Percentiles rank a stretch among this genome's conserved stretches.
phyloP scores from a whole-genome alignment of 2,797 vertebrate species.

The Periparus ater region DNA sequence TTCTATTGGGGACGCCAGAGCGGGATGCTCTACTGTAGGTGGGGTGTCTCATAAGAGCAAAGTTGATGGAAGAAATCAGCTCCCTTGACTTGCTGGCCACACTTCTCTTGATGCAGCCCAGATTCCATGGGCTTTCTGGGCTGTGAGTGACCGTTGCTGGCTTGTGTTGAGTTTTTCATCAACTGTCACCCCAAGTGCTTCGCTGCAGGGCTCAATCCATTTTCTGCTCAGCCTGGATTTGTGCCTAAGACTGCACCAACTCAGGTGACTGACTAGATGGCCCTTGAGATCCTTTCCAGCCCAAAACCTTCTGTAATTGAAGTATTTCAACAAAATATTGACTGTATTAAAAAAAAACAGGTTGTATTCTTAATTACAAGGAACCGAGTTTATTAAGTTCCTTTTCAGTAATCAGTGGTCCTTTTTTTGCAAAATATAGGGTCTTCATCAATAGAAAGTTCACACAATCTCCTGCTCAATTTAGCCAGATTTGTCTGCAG shows the following conservation, averaged over 20 bases:
- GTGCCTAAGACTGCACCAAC: not conserved
- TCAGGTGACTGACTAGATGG: not conserved
- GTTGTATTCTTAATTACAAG: not conserved
- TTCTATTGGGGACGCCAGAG: not conserved
- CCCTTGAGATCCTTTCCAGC: not conserved
- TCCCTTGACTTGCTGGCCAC: not conserved
- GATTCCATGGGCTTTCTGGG: rapidly evolving
- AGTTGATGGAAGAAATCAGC: not conserved
- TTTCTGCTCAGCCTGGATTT: not conserved
- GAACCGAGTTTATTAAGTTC: not conserved
- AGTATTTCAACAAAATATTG: not conserved
- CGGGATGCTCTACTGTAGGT: not conserved
- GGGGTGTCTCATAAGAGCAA: not conserved
- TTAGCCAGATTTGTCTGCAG: not conserved
- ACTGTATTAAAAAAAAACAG: not conserved
- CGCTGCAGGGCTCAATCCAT: not conserved
- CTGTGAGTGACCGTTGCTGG: not conserved
- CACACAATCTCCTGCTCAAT: not conserved
- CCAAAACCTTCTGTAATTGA: not conserved
- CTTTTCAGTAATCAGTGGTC: not conserved
- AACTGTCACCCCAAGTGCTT: not conserved
- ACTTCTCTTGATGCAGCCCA: not conserved
- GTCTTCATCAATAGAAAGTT: not conserved
- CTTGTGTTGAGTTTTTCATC: not conserved
- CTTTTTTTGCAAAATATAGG: not conserved